phyloP scores from a whole-genome alignment of 1,140 invertebrate genomes.

The Anadara kagoshimensis region DNA sequence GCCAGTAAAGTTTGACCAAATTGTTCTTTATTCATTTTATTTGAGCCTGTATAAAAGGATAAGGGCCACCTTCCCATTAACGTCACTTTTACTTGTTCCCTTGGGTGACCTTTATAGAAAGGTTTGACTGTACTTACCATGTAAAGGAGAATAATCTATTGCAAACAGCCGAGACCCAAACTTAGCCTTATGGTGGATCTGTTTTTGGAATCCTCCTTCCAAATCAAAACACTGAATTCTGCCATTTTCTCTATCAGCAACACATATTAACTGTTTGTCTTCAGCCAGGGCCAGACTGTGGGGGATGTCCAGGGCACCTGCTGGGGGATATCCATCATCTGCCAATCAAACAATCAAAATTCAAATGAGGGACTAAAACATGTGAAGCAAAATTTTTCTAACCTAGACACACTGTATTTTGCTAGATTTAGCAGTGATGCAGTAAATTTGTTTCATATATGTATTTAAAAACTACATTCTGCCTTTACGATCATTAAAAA shows the following conservation, averaged over 20 bases:
- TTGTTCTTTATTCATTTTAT: too few relatives aligned
- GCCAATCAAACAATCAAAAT: background rate
- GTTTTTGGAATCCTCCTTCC: constrained; percentile 62
- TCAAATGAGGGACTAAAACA: background rate
- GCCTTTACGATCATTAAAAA: too few relatives aligned
- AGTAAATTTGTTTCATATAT: too few relatives aligned
- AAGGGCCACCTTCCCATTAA: constrained; percentile 1
- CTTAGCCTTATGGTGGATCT: constrained; percentile 59
- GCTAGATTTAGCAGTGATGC: too few relatives aligned
- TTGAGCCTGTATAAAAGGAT: too few relatives aligned
- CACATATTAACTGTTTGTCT: constrained; percentile 87
- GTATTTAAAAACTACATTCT: too few relatives aligned
- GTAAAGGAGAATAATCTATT: constrained; percentile 63
- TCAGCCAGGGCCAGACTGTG: constrained; percentile 91
- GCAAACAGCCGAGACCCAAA: constrained; percentile 73
- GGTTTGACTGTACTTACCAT: constrained; percentile 46
- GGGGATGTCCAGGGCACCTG: constrained; percentile 81
- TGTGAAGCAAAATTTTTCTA: background rate
- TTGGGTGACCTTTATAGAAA: too few relatives aligned
- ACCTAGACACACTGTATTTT: too few relatives aligned
- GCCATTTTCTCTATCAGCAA: constrained; percentile 95
- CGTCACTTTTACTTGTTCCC: too few relatives aligned
- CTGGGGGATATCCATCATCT: constrained; percentile 21
- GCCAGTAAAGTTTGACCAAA: too few relatives aligned
- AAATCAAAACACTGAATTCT: constrained; percentile 78